Percentiles rank a stretch among this genome's conserved stretches.
Conservation (phyloP, 1,140 invertebrate genomes). For the Calliopsis andreniformis region DNA sequence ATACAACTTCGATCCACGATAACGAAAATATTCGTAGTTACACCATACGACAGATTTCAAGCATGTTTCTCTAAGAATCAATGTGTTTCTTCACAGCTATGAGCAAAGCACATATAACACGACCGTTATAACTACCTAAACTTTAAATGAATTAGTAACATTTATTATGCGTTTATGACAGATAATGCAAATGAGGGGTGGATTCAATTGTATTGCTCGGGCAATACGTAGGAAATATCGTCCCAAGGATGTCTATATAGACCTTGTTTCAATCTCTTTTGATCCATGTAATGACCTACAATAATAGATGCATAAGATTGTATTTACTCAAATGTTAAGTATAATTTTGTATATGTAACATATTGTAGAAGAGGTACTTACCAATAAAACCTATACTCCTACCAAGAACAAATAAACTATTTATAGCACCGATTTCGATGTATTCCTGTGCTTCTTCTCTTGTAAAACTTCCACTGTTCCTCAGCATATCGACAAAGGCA, state of each 20-base stretch:
- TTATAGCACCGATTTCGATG: slow-evolving; percentile 98
- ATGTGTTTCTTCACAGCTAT: neutral
- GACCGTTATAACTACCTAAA: slow-evolving; percentile 35
- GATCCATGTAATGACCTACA: slow-evolving; percentile 97
- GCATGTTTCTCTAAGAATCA: slow-evolving; percentile 11
- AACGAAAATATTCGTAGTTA: neutral
- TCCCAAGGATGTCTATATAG: slow-evolving; percentile 99
- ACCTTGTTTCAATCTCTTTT: slow-evolving; percentile 99
- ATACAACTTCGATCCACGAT: slow-evolving; percentile 18
- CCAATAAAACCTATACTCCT: slow-evolving; percentile 99
- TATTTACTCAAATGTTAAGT: neutral
- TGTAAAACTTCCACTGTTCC: slow-evolving; percentile 96
- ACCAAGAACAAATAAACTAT: slow-evolving; percentile 98
- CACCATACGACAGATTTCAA: neutral
- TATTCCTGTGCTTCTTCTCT: slow-evolving; percentile 99
- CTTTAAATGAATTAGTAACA: slow-evolving; percentile 40
- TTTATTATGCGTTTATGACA: slow-evolving; percentile 55
- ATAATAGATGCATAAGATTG: slow-evolving; percentile 45
- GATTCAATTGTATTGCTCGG: slow-evolving; percentile 86
- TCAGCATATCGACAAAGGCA: slow-evolving; percentile 97
- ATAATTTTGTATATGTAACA: slow-evolving; percentile 17
- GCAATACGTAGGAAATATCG: slow-evolving; percentile 99
- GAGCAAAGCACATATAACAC: slow-evolving; percentile 7
- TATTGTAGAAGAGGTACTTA: slow-evolving; percentile 73
- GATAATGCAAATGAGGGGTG: slow-evolving; percentile 34